These are phyloP conservation scores for Enteromius trimaculatus DNA, from an alignment of 2,797 vertebrate genomes.

Conservation along the genomic window DNA sequence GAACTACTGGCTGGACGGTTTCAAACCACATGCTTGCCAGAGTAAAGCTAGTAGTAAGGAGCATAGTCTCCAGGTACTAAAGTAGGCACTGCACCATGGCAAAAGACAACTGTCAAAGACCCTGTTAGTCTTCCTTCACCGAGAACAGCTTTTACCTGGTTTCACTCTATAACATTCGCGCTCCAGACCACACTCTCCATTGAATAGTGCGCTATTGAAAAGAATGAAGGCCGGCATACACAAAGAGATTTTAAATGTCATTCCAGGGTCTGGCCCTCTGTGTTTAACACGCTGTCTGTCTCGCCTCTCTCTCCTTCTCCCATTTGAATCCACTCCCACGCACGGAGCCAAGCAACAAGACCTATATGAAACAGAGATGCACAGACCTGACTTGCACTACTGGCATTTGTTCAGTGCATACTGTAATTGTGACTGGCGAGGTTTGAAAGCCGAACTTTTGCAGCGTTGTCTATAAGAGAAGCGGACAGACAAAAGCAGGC, in stretches of 20 bases:
- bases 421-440: constrained; percentile 60
- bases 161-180: constrained; percentile 56
- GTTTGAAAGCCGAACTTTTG: constrained; percentile 64
- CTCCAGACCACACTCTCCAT: constrained; percentile 59
- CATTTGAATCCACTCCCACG: constrained; percentile 41
- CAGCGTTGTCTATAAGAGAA: constrained; percentile 63
- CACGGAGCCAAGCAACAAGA: constrained; percentile 10
- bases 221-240: constrained; percentile 57
- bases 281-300: constrained; percentile 60
- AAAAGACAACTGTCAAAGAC: neutral
- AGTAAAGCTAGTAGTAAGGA: neutral
- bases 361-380: constrained; percentile 51
- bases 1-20: neutral
- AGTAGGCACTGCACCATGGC: neutral
- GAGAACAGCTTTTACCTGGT: neutral
- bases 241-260: constrained; percentile 70
- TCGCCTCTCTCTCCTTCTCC: constrained; percentile 39
- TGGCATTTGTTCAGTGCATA: constrained; percentile 74
- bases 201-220: constrained; percentile 54
- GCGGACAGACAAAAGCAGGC: constrained; percentile 63
- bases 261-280: constrained; percentile 62
- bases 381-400: constrained; percentile 60
- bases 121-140: constrained; percentile 2
- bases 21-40: neutral
- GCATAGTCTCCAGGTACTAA: neutral